These are phyloP conservation scores for Hyperoplus immaculatus DNA, from an alignment of 2,797 vertebrate species.

Conservation along the genomic window DNA sequence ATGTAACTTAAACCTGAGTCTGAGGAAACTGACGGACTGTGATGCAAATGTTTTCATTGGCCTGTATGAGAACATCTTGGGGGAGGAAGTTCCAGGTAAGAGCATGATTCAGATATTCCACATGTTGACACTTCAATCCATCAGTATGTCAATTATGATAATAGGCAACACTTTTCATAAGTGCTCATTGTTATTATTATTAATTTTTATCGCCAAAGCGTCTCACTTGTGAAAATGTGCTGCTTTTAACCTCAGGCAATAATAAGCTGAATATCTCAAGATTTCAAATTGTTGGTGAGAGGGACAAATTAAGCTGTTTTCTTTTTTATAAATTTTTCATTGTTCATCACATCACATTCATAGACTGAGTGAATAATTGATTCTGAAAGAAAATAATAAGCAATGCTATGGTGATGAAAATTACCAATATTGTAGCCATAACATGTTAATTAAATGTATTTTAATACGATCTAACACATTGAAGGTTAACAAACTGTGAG, in stretches of 20 bases:
- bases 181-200: background rate
- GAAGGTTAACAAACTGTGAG: background rate
- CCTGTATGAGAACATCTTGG: conserved; percentile 93
- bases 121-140: background rate
- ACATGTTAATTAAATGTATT: background rate
- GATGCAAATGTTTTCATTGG: conserved; percentile 89
- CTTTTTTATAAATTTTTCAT: background rate
- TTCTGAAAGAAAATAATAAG: background rate
- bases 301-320: background rate
- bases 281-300: background rate
- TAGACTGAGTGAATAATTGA: no score
- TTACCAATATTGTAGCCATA: background rate
- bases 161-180: background rate
- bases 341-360: background rate
- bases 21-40: conserved; percentile 90
- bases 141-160: background rate
- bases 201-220: background rate
- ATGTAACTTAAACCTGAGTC: conserved; percentile 87
- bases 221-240: background rate
- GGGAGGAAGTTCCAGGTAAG: conserved; percentile 95
- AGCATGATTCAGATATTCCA: background rate
- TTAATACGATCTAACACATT: background rate
- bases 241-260: background rate
- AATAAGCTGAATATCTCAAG: background rate
- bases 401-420: background rate